Percentiles rank a stretch among this genome's conserved stretches.
Evolutionary conservation across 2,113 vertebrate genomes (phyloP).

Genomic region (Chrysochloris asiatica): DNA sequence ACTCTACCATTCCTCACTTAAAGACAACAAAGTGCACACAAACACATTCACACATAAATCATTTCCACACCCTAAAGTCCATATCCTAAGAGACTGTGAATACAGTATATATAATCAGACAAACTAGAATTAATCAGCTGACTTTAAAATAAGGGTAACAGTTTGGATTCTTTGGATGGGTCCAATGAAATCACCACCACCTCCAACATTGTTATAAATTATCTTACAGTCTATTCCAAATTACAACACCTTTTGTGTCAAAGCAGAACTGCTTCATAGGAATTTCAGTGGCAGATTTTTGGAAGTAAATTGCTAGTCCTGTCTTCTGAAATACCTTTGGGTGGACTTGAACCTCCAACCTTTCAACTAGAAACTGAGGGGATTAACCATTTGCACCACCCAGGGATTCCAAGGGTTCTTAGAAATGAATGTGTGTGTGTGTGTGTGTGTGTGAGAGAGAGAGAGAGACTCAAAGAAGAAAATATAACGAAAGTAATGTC

Average conservation of each 20-base stretch:
- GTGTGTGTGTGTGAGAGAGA: not conserved
- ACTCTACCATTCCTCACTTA: not conserved
- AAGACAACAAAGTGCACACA: not conserved
- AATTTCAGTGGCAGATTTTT: too few relatives aligned
- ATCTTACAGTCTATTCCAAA: not conserved
- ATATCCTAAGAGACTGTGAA: not conserved
- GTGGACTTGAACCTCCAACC: not conserved
- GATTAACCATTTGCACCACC: not conserved
- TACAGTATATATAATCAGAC: not conserved
- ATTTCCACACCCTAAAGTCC: not conserved
- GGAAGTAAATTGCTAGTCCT: not conserved
- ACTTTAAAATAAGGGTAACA: not conserved
- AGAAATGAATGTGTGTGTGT: not conserved
- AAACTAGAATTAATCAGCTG: not conserved
- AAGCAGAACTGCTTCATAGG: not conserved
- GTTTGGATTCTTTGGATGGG: not conserved
- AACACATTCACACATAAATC: too few relatives aligned
- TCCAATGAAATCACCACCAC: not conserved
- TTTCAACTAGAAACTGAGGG: not conserved
- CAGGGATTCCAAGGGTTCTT: too few relatives aligned
- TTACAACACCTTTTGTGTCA: not conserved
- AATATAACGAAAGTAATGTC: not conserved
- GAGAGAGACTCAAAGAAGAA: not conserved
- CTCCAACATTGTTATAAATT: not conserved
- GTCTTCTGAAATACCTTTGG: not conserved